phyloP scores from a whole-genome alignment of 2,113 vertebrate species.

The Oryzias javanicus region DNA sequence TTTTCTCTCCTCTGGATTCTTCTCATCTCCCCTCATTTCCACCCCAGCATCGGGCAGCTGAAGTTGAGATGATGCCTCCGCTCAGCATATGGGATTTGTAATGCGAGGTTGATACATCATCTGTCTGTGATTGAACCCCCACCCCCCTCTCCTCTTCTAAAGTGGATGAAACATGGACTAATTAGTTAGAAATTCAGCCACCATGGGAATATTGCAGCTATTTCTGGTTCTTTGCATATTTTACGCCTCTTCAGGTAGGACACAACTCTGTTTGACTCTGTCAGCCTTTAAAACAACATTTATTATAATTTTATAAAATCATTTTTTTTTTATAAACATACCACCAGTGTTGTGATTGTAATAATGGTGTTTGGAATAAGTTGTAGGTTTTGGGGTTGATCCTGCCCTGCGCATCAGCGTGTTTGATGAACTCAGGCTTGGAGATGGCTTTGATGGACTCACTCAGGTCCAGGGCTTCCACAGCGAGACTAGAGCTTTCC shows the following conservation, averaged over 20 bases:
- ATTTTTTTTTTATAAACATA: no score
- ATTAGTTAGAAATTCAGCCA: conserved; percentile 57
- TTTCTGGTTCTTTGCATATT: conserved; percentile 71
- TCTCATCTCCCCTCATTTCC: neutral
- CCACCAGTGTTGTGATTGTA: no score
- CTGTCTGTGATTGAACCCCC: conserved; percentile 56
- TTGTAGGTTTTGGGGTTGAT: conserved; percentile 91
- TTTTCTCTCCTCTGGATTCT: conserved; percentile 20
- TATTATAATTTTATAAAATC: neutral
- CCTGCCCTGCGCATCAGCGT: conserved; percentile 90
- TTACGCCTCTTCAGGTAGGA: conserved; percentile 75
- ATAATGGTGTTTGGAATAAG: conserved; percentile 66
- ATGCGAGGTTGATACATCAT: conserved; percentile 48
- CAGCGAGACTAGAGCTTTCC: conserved; percentile 93
- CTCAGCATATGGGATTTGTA: conserved; percentile 62
- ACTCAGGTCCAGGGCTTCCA: conserved; percentile 93
- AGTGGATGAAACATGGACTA: conserved; percentile 80
- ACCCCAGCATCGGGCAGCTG: conserved; percentile 39
- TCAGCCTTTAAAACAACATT: neutral
- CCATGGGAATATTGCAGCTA: conserved; percentile 76
- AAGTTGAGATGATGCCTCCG: conserved; percentile 73
- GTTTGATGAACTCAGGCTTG: conserved; percentile 87
- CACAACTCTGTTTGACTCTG: conserved; percentile 26
- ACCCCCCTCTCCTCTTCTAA: conserved; percentile 39
- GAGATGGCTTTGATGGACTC: conserved; percentile 84